A percentile compares a stretch with the other conserved stretches of the same genome.
phyloP scores from a whole-genome alignment of 2,797 vertebrate species.

The Fratercula arctica region DNA sequence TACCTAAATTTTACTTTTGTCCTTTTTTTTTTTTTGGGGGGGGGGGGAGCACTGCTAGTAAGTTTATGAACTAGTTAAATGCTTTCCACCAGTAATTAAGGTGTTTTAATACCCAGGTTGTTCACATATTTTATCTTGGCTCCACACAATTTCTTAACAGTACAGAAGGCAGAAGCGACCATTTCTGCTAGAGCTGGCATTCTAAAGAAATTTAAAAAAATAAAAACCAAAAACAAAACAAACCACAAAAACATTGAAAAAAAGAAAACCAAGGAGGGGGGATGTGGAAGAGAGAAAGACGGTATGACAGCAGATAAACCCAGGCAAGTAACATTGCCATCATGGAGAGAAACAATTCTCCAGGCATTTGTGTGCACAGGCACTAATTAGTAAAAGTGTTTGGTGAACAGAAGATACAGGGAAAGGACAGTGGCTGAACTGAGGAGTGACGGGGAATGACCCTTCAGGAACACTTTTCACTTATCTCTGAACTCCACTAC shows the following conservation, averaged over 20 bases:
- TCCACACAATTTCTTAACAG: neutral
- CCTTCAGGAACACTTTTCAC: neutral
- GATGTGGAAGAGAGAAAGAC: neutral
- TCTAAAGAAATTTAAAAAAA: neutral
- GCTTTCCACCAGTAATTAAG: neutral
- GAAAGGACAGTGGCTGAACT: neutral
- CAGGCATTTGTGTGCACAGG: accelerated
- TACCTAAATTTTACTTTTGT: neutral
- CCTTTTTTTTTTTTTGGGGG: neutral
- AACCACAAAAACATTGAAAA: neutral
- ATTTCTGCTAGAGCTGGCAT: neutral
- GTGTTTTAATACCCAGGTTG: neutral
- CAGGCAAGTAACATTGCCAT: neutral
- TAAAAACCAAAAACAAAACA: neutral
- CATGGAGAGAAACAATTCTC: neutral
- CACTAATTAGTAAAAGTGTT: neutral
- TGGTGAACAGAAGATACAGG: neutral
- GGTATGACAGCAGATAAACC: neutral
- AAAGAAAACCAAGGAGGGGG: no score
- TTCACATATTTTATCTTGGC: neutral
- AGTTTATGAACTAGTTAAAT: neutral
- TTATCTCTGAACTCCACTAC: neutral
- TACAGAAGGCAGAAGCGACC: neutral
- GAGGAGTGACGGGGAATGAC: neutral
- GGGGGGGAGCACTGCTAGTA: neutral